A percentile compares a stretch with the other conserved stretches of the same genome.
Evolutionary conservation across 2,888 invertebrate genomes (phyloP).

Genomic region (Elgonia sp.): DNA sequence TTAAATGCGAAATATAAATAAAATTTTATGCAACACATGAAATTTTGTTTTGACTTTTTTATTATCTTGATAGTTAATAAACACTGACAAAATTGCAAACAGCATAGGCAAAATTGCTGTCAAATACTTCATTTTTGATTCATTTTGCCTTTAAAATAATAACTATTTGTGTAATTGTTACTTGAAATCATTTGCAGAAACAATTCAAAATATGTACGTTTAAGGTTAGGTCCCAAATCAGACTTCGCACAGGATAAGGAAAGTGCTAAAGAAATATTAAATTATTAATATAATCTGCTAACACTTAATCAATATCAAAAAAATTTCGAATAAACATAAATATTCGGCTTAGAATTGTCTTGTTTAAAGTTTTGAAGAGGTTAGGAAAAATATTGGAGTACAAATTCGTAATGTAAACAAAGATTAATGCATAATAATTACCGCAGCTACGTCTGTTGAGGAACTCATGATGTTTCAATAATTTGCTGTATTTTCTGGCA

Average conservation of each 20-base stretch:
- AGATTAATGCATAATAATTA: conserved; percentile 70
- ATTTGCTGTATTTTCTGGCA: conserved; percentile 3
- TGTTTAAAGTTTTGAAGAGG: conserved; percentile 11
- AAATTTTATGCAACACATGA: no score
- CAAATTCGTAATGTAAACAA: conserved; percentile 2
- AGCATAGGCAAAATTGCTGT: not conserved
- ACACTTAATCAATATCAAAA: conserved; percentile 5
- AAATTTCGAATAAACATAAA: not conserved
- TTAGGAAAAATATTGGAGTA: conserved; percentile 43
- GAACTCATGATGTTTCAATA: conserved; percentile 81
- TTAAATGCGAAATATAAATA: no score
- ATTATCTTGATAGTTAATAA: no score
- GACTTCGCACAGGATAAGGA: conserved; percentile 73
- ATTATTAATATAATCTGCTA: conserved; percentile 28
- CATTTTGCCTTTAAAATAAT: not conserved
- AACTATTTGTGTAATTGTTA: conserved; percentile 33
- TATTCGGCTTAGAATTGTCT: no score
- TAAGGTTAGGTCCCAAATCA: conserved; percentile 76
- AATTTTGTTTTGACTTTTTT: no score
- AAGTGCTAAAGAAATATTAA: conserved; percentile 68
- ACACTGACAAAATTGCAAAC: no score
- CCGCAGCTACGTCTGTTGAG: conserved; percentile 84
- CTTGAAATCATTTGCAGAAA: conserved; percentile 25
- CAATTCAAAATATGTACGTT: conserved; percentile 73
- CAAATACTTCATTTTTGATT: not conserved